Evolutionary conservation across 1,140 invertebrate species (phyloP).

Genomic region (Tetraneura akinire): DNA sequence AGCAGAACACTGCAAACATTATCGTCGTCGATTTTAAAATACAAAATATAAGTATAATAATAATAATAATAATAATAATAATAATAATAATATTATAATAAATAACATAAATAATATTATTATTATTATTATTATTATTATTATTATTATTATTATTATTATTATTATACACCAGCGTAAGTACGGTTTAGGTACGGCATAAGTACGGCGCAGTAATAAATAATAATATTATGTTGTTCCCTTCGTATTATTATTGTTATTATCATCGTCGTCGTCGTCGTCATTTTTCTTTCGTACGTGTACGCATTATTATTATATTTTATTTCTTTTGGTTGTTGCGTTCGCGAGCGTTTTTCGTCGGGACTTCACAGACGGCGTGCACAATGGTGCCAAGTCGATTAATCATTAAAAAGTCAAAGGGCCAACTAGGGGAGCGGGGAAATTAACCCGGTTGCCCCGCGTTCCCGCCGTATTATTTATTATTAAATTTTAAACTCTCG

Average conservation of each 20-base stretch:
- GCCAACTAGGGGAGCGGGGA: background rate
- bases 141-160: too few relatives aligned
- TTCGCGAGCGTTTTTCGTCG: slow-evolving; percentile 4
- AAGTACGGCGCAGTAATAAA: background rate
- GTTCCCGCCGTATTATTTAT: slow-evolving; percentile 44
- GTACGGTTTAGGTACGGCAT: too few relatives aligned
- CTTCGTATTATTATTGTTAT: background rate
- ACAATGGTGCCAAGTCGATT: slow-evolving; percentile 35
- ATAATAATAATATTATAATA: too few relatives aligned
- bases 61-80: too few relatives aligned
- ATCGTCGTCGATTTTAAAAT: background rate
- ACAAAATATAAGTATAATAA: too few relatives aligned
- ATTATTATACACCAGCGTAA: too few relatives aligned
- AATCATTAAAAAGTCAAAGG: slow-evolving; percentile 50
- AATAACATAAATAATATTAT: too few relatives aligned
- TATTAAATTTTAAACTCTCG: slow-evolving; percentile 51
- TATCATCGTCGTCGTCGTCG: too few relatives aligned
- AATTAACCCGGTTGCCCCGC: slow-evolving; percentile 35
- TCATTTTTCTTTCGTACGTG: too few relatives aligned
- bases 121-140: too few relatives aligned
- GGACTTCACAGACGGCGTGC: background rate
- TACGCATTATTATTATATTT: background rate
- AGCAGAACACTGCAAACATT: too few relatives aligned
- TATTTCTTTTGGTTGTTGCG: background rate
- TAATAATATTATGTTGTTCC: background rate